Percentiles rank a stretch among this genome's conserved stretches.
These are phyloP conservation scores for Isurus oxyrinchus DNA, from an alignment of 2,113 vertebrate genomes.

Conservation along the genomic window DNA sequence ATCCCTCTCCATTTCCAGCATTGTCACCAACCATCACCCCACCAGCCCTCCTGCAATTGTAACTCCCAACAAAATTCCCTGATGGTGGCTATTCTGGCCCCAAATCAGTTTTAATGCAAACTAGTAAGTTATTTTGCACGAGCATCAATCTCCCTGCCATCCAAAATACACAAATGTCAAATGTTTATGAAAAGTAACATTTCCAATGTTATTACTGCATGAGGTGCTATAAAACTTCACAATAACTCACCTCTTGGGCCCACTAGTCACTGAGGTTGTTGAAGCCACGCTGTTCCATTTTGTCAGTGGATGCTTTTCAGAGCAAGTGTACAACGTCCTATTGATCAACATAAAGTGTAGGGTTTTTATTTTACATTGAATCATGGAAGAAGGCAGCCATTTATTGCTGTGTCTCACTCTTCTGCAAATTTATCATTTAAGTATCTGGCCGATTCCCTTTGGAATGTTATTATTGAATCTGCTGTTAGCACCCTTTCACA, in stretches of 20 bases:
- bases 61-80: not conserved
- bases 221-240: no score
- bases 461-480: not conserved
- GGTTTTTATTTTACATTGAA: not conserved
- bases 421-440: not conserved
- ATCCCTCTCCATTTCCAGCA: no score
- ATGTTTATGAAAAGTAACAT: not conserved
- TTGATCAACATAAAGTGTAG: not conserved
- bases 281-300: conserved; percentile 59
- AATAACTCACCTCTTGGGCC: conserved; percentile 52
- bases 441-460: not conserved
- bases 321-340: conserved; percentile 52
- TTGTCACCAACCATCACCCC: no score
- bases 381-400: not conserved
- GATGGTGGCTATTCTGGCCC: not conserved
- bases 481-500: not conserved
- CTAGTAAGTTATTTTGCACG: no score
- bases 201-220: not conserved
- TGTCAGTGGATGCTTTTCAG: conserved; percentile 51
- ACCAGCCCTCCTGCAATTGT: not conserved
- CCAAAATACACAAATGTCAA: no score
- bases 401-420: not conserved
- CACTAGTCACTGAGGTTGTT: conserved; percentile 43
- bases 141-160: not conserved
- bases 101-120: not conserved